Evolutionary conservation across 2,888 invertebrate species (phyloP).

Genomic region (Caradrina kadenii): DNA sequence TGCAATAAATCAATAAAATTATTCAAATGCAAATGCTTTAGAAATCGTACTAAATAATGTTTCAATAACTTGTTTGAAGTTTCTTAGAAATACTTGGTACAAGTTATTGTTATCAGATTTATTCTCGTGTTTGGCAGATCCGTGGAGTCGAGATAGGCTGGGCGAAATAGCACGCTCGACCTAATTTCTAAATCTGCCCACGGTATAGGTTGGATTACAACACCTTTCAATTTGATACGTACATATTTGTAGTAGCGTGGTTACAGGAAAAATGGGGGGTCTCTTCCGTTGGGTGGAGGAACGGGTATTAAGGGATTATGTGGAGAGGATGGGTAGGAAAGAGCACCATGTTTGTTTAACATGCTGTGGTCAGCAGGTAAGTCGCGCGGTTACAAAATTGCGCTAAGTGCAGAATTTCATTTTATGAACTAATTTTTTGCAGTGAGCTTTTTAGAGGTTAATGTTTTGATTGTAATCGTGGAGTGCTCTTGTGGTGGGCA

Average conservation of each 20-base stretch:
- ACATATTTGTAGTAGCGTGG: slow-evolving; percentile 47
- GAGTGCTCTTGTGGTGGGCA: not conserved
- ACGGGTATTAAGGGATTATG: slow-evolving; percentile 26
- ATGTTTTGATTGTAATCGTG: not conserved
- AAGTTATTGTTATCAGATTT: slow-evolving; percentile 61
- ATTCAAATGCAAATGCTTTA: slow-evolving; percentile 51
- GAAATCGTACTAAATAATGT: slow-evolving; percentile 42
- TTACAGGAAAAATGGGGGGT: slow-evolving; percentile 38
- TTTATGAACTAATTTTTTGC: slow-evolving; percentile 18
- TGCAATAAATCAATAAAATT: slow-evolving; percentile 49
- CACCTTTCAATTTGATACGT: slow-evolving; percentile 68
- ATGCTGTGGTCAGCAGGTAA: slow-evolving; percentile 31
- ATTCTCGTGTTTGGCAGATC: slow-evolving; percentile 59
- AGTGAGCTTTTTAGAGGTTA: slow-evolving; percentile 1
- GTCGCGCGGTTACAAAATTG: slow-evolving; percentile 1
- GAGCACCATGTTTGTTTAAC: slow-evolving; percentile 34
- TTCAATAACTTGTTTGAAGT: slow-evolving; percentile 44
- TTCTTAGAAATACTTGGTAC: slow-evolving; percentile 40
- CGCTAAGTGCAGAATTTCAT: slow-evolving; percentile 13
- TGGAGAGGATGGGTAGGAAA: slow-evolving; percentile 15
- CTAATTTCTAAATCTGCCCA: slow-evolving; percentile 71
- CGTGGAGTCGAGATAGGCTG: slow-evolving; percentile 48
- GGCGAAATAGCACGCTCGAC: slow-evolving; percentile 68
- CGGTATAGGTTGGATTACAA: slow-evolving; percentile 61
- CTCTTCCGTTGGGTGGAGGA: slow-evolving; percentile 14